Base-by-base conservation (phyloP, 2,888 invertebrate species). In the Blera fallax region DNA sequence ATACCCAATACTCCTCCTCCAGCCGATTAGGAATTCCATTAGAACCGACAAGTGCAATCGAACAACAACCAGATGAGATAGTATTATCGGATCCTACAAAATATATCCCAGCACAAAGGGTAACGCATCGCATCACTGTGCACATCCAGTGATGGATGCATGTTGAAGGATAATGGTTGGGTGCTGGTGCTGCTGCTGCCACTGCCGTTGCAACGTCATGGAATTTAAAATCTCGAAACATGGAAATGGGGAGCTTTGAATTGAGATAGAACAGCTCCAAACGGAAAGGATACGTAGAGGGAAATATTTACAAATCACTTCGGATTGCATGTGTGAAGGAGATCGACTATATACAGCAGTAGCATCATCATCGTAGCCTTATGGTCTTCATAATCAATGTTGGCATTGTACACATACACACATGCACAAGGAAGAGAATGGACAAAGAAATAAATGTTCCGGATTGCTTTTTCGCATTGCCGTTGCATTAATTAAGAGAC, bases 281-380 rank as follows among this genome's bases (percentile, higher is more conserved):
- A 24, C 40, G 62, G 58, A 58, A 77, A 60, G 72, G 52, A 73
- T 62, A 64, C 54, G 29, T 10, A 32, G 37, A 43, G 32, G 54
- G 72, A 79, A 73, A 74, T 84, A 84, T 84, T 84, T 84, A 70
- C 84, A 84, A 84, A 84, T 84, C 80, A 80, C 74, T 65, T 74
- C 67, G 74, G 70, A 70, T 74, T 76, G 80, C 69, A 73, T 69
- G 48, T 79, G 50, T 56, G 48, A 8, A 58, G 43, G 29, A 78
- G 29, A 37, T 56, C 21, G 56, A 29, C 54, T 48, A 14, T 27
- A 32, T 8, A 40, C 14, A 18, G 24, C 11, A 37, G 11, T 16
- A 60, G 24, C 43, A 43, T 64, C 45, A 56, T n/a, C 8, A 21
- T 77, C 78, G 58, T 54, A 34, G 45, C 62, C 69, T 58, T 56